Base-by-base conservation (phyloP, 2,113 vertebrate species). In the Sceloporus tristichus region DNA sequence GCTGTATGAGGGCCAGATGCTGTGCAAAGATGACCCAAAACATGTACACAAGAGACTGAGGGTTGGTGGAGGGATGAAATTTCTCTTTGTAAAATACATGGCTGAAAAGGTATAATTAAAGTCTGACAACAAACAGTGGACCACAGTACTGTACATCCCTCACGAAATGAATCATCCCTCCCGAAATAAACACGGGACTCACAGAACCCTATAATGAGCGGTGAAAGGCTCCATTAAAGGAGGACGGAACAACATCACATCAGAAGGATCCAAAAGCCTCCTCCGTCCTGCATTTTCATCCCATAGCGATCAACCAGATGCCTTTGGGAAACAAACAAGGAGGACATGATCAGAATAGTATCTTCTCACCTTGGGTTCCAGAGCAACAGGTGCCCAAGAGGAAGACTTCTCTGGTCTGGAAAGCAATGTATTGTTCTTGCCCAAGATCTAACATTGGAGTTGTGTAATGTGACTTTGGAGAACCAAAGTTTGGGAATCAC, bases 131-230 rank as follows among this genome's bases (percentile, higher is more conserved):
- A 59, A 59, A 70, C 48, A 54, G 48, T 70, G 82, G 70, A 71
- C 82, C 81, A 29, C 81, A 70, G 40, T 18, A 29, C 81, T 56
- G 40, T 18, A 77, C 81, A 84, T 38, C 81, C 87, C 74, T 88
- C 65, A n/a, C 84, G 34, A 54, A 40, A 59, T 88, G 81, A 88
- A 83, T 88, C 87, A 88, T 82, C 74, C 59, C 74, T 88, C 75
- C 75, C n/a, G 75, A 88, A 88, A 88, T 84, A 88, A 79, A 70
- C 59, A 68, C 34, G 9, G 74, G 29, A 65, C 65, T 29, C 53
- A 74, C 48, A 56, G 74, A 77, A 83, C 81, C 82, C 87, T 88
- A 59, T 84, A 78, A 88, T 84, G 75, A 40, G n/a, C 1, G 0
- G 42, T 40, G 75, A 88, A 84, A 79, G 87, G 23, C 5, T 14